Percentiles rank a stretch among this genome's conserved stretches.
Evolutionary conservation across 2,888 invertebrate species (phyloP).

Genomic region (Ceratothoa steindachneri): DNA sequence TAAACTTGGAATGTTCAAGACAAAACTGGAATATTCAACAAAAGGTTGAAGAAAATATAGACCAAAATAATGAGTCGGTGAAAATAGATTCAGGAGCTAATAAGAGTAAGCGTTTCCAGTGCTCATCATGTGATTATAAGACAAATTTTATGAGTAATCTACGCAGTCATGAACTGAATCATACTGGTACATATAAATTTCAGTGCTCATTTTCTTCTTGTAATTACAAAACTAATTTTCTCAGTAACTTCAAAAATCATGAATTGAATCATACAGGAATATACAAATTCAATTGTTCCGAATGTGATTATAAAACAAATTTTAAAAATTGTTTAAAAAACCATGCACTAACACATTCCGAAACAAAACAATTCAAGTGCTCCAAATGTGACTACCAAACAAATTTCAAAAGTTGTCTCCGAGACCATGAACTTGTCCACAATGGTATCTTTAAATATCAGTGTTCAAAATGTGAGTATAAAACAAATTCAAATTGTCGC

Average conservation of each 20-base stretch:
- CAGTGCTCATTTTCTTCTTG: background rate
- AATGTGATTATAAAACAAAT: constrained; percentile 4
- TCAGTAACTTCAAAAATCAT: background rate
- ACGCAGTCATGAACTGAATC: background rate
- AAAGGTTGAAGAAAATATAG: too few relatives aligned
- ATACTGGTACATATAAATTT: background rate
- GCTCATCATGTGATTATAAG: background rate
- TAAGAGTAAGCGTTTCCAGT: background rate
- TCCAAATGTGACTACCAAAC: too few relatives aligned
- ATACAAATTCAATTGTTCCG: background rate
- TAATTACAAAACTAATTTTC: background rate
- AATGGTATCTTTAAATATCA: background rate
- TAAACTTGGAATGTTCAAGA: too few relatives aligned
- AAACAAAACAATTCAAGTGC: background rate
- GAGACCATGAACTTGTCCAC: background rate
- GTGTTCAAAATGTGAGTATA: constrained; percentile 5
- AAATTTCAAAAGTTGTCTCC: background rate
- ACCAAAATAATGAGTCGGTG: too few relatives aligned
- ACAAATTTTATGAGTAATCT: background rate
- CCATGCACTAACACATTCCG: background rate
- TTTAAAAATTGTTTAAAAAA: background rate
- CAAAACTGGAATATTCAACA: too few relatives aligned
- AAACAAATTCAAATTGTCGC: background rate
- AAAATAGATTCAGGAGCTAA: too few relatives aligned
- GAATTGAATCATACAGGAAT: background rate